phyloP scores from a whole-genome alignment of 2,113 vertebrate species.

The Equus przewalskii region DNA sequence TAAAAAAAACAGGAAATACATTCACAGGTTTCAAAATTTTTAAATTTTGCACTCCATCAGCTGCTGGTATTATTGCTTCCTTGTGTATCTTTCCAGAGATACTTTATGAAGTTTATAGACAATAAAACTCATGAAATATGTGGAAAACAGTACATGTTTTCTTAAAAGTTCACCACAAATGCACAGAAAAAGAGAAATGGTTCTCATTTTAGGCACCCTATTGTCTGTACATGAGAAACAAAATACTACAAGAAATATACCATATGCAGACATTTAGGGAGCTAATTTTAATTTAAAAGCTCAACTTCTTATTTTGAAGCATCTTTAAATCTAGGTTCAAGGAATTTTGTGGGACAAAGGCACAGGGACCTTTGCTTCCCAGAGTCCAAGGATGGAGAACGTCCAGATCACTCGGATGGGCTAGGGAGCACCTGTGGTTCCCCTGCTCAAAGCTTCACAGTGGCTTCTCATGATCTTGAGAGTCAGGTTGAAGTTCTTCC shows the following conservation, averaged over 20 bases:
- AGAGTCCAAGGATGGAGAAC: background rate
- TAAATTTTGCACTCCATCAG: background rate
- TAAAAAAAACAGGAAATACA: background rate
- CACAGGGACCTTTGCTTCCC: background rate
- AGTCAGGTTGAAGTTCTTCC: background rate
- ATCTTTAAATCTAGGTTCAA: background rate
- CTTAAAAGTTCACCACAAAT: background rate
- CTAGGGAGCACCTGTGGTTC: background rate
- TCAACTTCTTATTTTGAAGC: background rate
- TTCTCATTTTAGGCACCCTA: background rate
- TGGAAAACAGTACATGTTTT: background rate
- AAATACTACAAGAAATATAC: background rate
- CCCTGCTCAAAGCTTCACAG: background rate
- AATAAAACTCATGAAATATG: background rate
- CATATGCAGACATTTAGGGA: background rate
- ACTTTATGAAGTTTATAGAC: background rate
- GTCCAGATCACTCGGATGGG: too few relatives aligned
- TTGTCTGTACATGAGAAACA: background rate
- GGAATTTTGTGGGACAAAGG: background rate
- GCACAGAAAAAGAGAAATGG: background rate
- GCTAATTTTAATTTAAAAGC: conserved; percentile 25
- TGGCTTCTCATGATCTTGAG: background rate
- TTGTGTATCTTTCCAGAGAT: background rate
- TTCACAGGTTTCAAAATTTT: background rate
- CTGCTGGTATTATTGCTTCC: background rate